Base-by-base conservation (phyloP, 2,888 invertebrate species). In the Melolontha melolontha region DNA sequence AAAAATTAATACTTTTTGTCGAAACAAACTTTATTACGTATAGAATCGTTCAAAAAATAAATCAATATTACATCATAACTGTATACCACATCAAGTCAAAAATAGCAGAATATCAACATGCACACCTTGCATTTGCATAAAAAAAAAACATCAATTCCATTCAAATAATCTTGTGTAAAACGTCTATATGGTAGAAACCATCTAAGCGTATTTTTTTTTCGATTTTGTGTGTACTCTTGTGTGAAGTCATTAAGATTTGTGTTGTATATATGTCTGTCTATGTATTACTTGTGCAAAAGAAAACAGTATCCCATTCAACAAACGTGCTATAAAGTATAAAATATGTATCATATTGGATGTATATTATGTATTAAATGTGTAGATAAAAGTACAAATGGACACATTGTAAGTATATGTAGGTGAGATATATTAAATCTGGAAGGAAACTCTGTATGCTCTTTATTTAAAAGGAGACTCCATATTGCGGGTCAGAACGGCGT, bases 401-500 rank as follows among this genome's bases (percentile, higher is more conserved):
- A n/a, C n/a, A 22, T 22, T 22, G 22, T 22, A 22, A n/a, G 11
- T 42, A 5, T 42, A 42, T 42, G 11, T 10, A 42, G 42, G 5
- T 42, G 11, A 12, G 11, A 42, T 42, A 42, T 42, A 42, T 12
- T 11, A 42, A 12, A n/a, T 12, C 14, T 14, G n/a, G 14, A 5
- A 11, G 11, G n/a, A n/a, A 14, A 5, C 2, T 50, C 11, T 29
- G 14, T 34, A 8, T 52, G 51, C 27, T 27, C 84, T 85, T 84
- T 84, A 70, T 70, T 70, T 70, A 54, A 71, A 64, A 7, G 71
- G 68, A 22, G 71, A 65, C 16, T 73, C 72, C 12, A 71, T 69
- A 71, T 79, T 80, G 41, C 76, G 72, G 72, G 83, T 83, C 39
- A 85, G 75, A 67, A 85, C 81, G 12, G 80, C 75, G 72, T 85